These are phyloP conservation scores for Rhabdomys dilectus DNA, from an alignment of 2,113 vertebrate genomes.

Conservation along the genomic window DNA sequence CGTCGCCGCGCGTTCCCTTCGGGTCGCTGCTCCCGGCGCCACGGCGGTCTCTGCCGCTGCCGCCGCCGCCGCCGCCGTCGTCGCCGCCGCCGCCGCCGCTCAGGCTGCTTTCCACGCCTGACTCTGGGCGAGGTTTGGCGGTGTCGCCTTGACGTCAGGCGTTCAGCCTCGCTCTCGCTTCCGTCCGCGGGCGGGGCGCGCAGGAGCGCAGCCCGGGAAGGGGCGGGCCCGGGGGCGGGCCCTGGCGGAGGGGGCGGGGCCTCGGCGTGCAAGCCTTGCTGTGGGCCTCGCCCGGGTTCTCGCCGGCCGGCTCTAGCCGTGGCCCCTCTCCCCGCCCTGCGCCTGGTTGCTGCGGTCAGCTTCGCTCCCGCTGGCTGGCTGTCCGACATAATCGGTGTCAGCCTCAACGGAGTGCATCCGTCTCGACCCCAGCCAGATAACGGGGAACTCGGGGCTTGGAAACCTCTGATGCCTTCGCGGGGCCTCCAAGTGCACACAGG, in stretches of 20 bases:
- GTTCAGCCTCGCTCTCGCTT: constrained; percentile 84
- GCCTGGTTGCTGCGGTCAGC: fast-evolving
- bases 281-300: not conserved
- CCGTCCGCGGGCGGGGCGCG: constrained; percentile 77
- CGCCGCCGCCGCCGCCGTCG: constrained; percentile 55
- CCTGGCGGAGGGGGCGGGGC: not conserved
- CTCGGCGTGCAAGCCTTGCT: not conserved
- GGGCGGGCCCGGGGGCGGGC: not conserved
- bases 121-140: constrained; percentile 87
- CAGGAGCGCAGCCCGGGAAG: constrained; percentile 58
- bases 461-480: not conserved
- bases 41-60: constrained; percentile 68
- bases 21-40: constrained; percentile 74
- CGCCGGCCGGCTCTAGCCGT: not conserved
- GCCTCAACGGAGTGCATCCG: not conserved
- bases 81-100: constrained; percentile 68
- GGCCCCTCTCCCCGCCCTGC: not conserved
- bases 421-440: not conserved
- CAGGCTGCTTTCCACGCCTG: constrained; percentile 81
- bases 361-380: not conserved
- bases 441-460: not conserved
- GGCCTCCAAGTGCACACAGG: not conserved
- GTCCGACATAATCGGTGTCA: not conserved
- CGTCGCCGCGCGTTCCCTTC: constrained; percentile 69
- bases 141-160: constrained; percentile 88